Percentiles rank a stretch among this genome's conserved stretches.
phyloP scores from a whole-genome alignment of 2,888 invertebrate genomes.

The Miltochrista miniata region DNA sequence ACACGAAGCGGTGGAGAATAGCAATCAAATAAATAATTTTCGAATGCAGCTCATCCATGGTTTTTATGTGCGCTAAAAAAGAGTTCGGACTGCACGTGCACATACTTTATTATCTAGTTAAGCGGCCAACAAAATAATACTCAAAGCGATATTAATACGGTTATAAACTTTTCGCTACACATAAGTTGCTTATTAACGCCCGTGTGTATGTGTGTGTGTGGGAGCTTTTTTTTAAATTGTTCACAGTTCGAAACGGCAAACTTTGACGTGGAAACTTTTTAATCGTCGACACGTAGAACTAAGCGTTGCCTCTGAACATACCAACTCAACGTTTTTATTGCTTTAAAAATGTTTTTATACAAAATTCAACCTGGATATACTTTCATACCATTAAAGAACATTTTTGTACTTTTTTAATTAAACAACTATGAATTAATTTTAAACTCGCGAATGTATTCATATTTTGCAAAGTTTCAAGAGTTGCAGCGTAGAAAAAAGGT shows the following conservation, averaged over 20 bases:
- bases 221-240: conserved; percentile 48
- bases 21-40: conserved; percentile 1
- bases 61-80: conserved; percentile 8
- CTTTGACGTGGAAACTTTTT: conserved; percentile 56
- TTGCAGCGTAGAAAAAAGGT: not conserved
- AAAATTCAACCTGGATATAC: conserved; percentile 33
- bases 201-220: conserved; percentile 21
- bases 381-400: conserved; percentile 11
- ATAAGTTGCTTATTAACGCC: conserved; percentile 43
- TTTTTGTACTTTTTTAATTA: conserved; percentile 9
- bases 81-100: conserved; percentile 13
- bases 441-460: conserved; percentile 9
- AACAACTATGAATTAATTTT: conserved; percentile 24
- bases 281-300: conserved; percentile 56
- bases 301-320: conserved; percentile 46
- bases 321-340: conserved; percentile 41
- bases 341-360: conserved; percentile 43
- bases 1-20: too few relatives aligned
- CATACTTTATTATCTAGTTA: conserved; percentile 37
- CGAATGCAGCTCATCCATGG: conserved; percentile 1
- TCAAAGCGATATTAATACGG: conserved; percentile 42
- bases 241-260: conserved; percentile 52
- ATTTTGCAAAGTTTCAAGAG: conserved; percentile 10
- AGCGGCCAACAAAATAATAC: conserved; percentile 39
- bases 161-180: conserved; percentile 47